Percentiles rank a stretch among this genome's conserved stretches.
Evolutionary conservation across 2,888 invertebrate genomes (phyloP).

Genomic region (Platerodrilus igneus): DNA sequence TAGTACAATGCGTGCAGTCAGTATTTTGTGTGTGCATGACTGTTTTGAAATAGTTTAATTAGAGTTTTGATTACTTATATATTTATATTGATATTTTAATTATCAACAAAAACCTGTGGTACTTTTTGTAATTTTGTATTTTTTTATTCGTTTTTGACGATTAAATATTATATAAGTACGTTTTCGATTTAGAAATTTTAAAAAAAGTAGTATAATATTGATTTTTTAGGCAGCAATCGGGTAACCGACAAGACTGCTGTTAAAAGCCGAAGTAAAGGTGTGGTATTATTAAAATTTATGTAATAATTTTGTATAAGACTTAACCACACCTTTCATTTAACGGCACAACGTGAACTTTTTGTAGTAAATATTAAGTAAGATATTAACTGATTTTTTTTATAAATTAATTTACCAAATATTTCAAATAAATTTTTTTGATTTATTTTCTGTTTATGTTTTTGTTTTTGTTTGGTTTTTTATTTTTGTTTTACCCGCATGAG

Average conservation of each 20-base stretch:
- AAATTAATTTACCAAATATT: constrained; percentile 52
- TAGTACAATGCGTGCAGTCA: constrained; percentile 45
- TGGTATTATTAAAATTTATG: constrained; percentile 20
- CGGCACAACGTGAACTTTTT: constrained; percentile 37
- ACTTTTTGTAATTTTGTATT: constrained; percentile 38
- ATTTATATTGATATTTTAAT: constrained; percentile 49
- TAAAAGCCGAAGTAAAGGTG: constrained; percentile 15
- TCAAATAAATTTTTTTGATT: constrained; percentile 50
- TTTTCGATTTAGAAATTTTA: constrained; percentile 50
- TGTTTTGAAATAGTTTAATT: constrained; percentile 48
- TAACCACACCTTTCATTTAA: constrained; percentile 36
- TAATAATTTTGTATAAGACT: constrained; percentile 36
- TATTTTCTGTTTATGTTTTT: constrained; percentile 43
- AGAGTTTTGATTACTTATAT: constrained; percentile 46
- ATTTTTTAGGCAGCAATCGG: constrained; percentile 33
- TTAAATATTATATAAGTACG: constrained; percentile 49
- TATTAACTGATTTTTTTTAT: constrained; percentile 42
- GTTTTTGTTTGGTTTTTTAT: constrained; percentile 36
- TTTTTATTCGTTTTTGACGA: constrained; percentile 47
- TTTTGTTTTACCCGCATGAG: constrained; percentile 40
- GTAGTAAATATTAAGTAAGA: constrained; percentile 42
- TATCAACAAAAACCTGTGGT: constrained; percentile 43
- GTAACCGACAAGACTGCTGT: constrained; percentile 17
- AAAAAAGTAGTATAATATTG: constrained; percentile 44
- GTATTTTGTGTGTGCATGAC: constrained; percentile 46